Evolutionary conservation across 2,888 invertebrate species (phyloP).

Genomic region (Noctua pronuba): DNA sequence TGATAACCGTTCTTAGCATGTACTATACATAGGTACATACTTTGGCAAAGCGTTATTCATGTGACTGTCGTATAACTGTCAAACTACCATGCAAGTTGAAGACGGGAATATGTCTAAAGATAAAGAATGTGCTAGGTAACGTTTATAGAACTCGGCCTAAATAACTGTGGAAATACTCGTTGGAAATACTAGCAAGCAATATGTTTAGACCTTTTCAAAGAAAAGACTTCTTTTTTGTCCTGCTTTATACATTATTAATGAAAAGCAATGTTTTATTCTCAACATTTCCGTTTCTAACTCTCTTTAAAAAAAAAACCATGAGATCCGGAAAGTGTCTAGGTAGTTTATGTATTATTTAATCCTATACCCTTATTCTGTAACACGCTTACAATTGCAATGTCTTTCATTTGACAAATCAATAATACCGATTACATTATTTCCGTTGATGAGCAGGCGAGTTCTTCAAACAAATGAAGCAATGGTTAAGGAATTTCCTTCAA

Average conservation of each 20-base stretch:
- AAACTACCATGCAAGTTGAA: neutral
- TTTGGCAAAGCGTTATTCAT: neutral
- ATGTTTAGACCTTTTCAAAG: neutral
- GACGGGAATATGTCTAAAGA: neutral
- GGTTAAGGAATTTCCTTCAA: neutral
- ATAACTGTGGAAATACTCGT: neutral
- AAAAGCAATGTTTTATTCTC: conserved; percentile 27
- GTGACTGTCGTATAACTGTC: neutral
- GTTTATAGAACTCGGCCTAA: neutral
- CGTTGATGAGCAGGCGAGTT: neutral
- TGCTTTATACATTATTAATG: neutral
- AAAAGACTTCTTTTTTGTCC: neutral
- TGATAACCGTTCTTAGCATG: neutral
- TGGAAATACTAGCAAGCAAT: neutral
- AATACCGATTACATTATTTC: neutral
- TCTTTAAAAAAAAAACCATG: conserved; percentile 6
- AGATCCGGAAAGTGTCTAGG: neutral
- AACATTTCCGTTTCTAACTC: neutral
- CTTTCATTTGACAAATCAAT: neutral
- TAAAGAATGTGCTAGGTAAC: neutral
- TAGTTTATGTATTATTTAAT: conserved; percentile 22
- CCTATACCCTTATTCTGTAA: neutral
- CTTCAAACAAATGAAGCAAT: conserved; percentile 1
- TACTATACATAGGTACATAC: neutral
- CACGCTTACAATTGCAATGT: neutral